Percentiles rank a stretch among this genome's conserved stretches.
Evolutionary conservation across 1,140 invertebrate genomes (phyloP).

Genomic region (Drosophila jambulina): DNA sequence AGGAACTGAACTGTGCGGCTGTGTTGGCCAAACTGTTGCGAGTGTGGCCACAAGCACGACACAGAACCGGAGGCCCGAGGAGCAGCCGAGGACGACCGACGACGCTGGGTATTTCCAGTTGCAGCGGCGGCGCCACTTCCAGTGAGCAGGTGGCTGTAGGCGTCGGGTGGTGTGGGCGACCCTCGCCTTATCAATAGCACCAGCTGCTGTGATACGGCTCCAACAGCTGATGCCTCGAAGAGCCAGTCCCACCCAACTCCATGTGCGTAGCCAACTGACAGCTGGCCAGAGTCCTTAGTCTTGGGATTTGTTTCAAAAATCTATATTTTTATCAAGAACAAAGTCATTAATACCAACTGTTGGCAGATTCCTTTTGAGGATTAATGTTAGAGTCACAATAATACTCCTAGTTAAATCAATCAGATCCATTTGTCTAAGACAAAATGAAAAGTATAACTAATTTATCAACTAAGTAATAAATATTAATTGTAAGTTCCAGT

Average conservation of each 20-base stretch:
- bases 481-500: not conserved
- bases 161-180: constrained; percentile 2
- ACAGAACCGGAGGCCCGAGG: constrained; percentile 20
- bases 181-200: constrained; percentile 33
- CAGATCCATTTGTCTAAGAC: no score
- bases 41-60: constrained; percentile 31
- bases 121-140: constrained; percentile 57
- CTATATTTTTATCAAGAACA: not conserved
- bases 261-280: not conserved
- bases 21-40: constrained; percentile 66
- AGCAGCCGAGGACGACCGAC: constrained; percentile 23
- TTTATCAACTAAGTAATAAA: no score
- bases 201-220: constrained; percentile 47
- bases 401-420: no score
- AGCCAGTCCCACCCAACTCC: not conserved
- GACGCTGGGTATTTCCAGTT: constrained; percentile 57
- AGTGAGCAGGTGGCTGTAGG: constrained; percentile 27
- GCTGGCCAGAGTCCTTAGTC: not conserved
- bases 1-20: constrained; percentile 70
- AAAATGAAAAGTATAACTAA: no score
- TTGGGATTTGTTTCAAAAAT: not conserved
- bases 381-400: not conserved
- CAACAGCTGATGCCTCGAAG: constrained; percentile 56
- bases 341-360: not conserved
- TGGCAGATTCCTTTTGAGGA: not conserved